A percentile compares a stretch with the other conserved stretches of the same genome.
These are phyloP conservation scores for Osmoderma eremita DNA, from an alignment of 2,888 invertebrate species.

Conservation along the genomic window DNA sequence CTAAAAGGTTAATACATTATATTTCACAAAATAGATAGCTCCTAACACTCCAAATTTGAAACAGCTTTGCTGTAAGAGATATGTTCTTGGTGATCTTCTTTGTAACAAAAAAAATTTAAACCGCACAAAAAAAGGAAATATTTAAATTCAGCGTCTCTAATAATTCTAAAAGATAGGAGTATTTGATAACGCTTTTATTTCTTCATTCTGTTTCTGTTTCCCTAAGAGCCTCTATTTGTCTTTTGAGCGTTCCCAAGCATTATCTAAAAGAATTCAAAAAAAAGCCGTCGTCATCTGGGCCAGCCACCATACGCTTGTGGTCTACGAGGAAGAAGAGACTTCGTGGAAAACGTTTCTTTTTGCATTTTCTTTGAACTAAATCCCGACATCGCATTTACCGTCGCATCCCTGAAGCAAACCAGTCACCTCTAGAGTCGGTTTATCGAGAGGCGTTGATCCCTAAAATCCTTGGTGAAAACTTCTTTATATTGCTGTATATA, in stretches of 20 bases:
- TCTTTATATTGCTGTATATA: conserved; percentile 28
- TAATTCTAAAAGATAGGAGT: no score
- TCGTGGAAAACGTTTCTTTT: conserved; percentile 20
- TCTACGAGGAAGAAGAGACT: conserved; percentile 17
- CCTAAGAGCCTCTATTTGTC: conserved; percentile 19
- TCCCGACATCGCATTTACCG: conserved; percentile 31
- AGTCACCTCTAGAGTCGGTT: conserved; percentile 24
- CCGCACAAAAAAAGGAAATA: conserved; percentile 4
- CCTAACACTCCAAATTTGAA: no score
- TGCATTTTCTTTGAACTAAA: conserved; percentile 33
- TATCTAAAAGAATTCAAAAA: conserved; percentile 32
- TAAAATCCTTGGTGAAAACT: conserved; percentile 25
- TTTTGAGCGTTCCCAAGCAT: conserved; percentile 31
- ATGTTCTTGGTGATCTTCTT: no score
- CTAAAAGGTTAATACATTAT: no score
- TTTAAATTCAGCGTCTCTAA: conserved; percentile 13
- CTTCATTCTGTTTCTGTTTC: background rate
- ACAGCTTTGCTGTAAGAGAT: no score
- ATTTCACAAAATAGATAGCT: no score
- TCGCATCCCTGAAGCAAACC: conserved; percentile 9
- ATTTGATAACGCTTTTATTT: background rate
- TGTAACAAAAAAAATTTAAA: no score
- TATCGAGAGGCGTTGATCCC: conserved; percentile 29
- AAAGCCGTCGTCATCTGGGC: conserved; percentile 25
- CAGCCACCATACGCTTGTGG: conserved; percentile 28